These are phyloP conservation scores for Lateolabrax maculatus DNA, from an alignment of 2,797 vertebrate species.

Conservation along the genomic window DNA sequence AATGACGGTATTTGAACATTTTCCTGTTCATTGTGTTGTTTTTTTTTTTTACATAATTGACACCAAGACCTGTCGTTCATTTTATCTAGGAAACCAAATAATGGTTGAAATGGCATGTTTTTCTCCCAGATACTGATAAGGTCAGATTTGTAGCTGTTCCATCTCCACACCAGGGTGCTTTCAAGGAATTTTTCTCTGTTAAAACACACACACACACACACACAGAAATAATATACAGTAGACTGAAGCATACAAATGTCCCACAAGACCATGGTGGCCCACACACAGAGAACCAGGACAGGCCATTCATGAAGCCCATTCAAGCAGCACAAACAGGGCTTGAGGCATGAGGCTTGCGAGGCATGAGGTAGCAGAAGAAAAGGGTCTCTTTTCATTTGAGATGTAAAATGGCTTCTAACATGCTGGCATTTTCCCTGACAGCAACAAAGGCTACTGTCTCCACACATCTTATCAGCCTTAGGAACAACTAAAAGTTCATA, in stretches of 20 bases:
- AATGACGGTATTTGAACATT: neutral
- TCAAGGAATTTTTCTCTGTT: constrained; percentile 16
- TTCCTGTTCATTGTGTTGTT: neutral
- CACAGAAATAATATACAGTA: constrained; percentile 49
- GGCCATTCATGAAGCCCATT: constrained; percentile 74
- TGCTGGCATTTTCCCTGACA: constrained; percentile 61
- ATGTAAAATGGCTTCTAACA: constrained; percentile 65
- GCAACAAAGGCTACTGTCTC: constrained; percentile 70
- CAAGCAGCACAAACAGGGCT: constrained; percentile 78
- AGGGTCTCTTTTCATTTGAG: constrained; percentile 66
- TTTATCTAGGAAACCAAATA: constrained; percentile 4
- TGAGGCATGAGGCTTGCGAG: constrained; percentile 47
- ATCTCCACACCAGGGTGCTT: constrained; percentile 15
- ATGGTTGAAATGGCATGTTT: neutral
- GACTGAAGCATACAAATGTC: constrained; percentile 45
- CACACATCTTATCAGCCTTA: constrained; percentile 58
- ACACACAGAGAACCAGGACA: constrained; percentile 70
- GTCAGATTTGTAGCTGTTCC: constrained; percentile 10
- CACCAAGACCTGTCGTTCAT: neutral
- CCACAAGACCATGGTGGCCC: constrained; percentile 46
- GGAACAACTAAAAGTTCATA: constrained; percentile 30
- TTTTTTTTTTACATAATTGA: neutral
- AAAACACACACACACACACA: neutral
- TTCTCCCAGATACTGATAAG: neutral
- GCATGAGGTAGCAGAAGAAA: constrained; percentile 62